Base-by-base conservation (phyloP, 2,888 invertebrate genomes). In the Lasius platythorax region DNA sequence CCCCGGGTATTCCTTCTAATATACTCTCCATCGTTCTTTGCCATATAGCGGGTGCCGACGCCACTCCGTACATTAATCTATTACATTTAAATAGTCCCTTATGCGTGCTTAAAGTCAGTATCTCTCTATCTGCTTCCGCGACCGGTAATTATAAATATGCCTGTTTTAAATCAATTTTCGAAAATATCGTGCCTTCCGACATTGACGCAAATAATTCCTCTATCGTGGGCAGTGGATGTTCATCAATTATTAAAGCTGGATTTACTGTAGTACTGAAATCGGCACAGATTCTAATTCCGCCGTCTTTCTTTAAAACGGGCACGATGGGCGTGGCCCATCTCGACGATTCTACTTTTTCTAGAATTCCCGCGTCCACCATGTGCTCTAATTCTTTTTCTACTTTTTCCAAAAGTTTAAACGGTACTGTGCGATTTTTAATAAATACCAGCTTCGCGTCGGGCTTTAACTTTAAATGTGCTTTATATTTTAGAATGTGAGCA, bases 31-130 rank as follows among this genome's bases (percentile, higher is more conserved):
- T 87, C 12, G 74, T 84, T 33, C 43, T 53, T 15, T 88, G 83
- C 61, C 85, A 84, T 11, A 86, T 86, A 0, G 82, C 85, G 1
- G 87, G 87, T 1, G 83, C 85, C 5, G 84, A 83, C 11, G 85
- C 84, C 0, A 89, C 46, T 1, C 86, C 85, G 37, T 89, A 86
- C 37, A 87, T 72, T 61, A 82, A 8, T 82, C 82, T 76, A 12
- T 73, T 89, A 33, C 87, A 86, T 3, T 9, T 3, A 63, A 6
- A 37, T 37, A 64, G 8, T 3, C 63, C 37, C 33, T 64, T 64
- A 6, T 6, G 9, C 6, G 63, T 64, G 33, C 9, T 64, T 63
- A 5, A 33, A 3, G 33, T 33, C 2, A 89, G 46, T 15, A 72
- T 68, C 3, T 87, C 74, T 18, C 74, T 50, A 5, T 68, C 79